Percentiles rank a stretch among this genome's conserved stretches.
These are phyloP conservation scores for Hippocampus abdominalis DNA, from an alignment of 2,113 vertebrate genomes.

Conservation along the genomic window DNA sequence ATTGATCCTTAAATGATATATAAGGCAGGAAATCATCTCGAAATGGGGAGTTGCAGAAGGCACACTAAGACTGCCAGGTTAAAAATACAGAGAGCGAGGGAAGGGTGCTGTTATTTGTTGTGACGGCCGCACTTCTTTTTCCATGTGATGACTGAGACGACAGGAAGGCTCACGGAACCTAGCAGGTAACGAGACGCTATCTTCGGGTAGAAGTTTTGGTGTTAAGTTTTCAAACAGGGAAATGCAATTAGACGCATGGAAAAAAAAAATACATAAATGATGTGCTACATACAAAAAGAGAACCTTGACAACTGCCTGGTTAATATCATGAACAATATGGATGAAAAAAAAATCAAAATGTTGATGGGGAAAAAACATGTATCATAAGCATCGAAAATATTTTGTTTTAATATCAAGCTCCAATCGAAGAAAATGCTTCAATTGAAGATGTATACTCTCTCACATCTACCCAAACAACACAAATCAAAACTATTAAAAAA, in stretches of 20 bases:
- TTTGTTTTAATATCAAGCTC: too few species aligned
- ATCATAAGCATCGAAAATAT: too few species aligned
- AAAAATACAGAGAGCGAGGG: conserved; percentile 15
- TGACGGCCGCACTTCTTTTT: conserved; percentile 45
- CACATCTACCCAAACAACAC: neutral
- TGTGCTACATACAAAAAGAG: neutral
- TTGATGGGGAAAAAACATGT: neutral
- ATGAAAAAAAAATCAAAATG: conserved; percentile 10
- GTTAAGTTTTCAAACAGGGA: conserved; percentile 53
- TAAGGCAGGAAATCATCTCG: conserved; percentile 49
- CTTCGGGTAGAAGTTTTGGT: conserved; percentile 43
- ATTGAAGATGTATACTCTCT: neutral
- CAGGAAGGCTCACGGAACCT: conserved; percentile 31
- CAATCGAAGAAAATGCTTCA: neutral
- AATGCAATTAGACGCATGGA: conserved; percentile 19
- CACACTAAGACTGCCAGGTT: conserved; percentile 30
- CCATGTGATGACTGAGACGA: conserved; percentile 31
- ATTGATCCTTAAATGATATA: conserved; percentile 59
- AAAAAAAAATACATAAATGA: conserved; percentile 9
- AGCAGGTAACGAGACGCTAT: conserved; percentile 49
- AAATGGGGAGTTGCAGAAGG: conserved; percentile 25
- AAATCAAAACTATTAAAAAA: neutral
- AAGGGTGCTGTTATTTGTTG: conserved; percentile 55
- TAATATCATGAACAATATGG: neutral
- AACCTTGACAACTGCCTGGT: neutral